Base-by-base conservation (phyloP, 2,888 invertebrate species). In the Dicyrtoma fusca region DNA sequence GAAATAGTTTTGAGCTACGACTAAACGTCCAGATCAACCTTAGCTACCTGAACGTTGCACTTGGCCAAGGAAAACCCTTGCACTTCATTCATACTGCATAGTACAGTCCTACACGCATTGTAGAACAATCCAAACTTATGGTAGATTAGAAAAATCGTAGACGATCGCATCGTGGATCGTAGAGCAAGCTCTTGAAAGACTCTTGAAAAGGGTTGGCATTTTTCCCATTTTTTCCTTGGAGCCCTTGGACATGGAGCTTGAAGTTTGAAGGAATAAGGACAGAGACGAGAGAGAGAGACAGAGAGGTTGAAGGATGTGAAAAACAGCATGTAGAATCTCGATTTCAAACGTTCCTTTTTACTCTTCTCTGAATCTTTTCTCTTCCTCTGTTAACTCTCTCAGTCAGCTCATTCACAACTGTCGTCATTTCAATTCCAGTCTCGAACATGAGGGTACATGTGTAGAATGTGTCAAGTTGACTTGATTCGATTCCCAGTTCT, bases 251-350 rank as follows among this genome's bases (percentile, higher is more conserved):
- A 61, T 61, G 26, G 34, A 59, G 34, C 57, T 57, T 10, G 55
- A n/a, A 59, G 34, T 25, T 57, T 10, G 55, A 21, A 21, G 45
- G 62, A 17, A 25, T 14, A n/a, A n/a, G n/a, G n/a, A n/a, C n/a
- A n/a, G n/a, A 49, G 19, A 49, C 11, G 19, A 49, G 49, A 49
- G 19, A 55, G 19, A 34, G 19, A 19, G n/a, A 19, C 14, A 5
- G 17, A 63, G 47, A 17, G 44, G 34, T 26, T 26, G 34, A 61
- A 34, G 26, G 25, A 68, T 34, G 21, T 17, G 42, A 34, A 68
- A 68, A 68, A 53, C 44, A 68, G 66, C 55, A 42, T 55, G 55
- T 68, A 55, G 55, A 55, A 68, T 68, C 42, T 51, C 53, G 51
- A 8, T 65, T 47, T 59, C 26, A 47, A 53, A 66, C 34, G 34